These are phyloP conservation scores for Hemicentrotus pulcherrimus DNA, from an alignment of 35 echinoderm and acorn worm species.

Conservation along the genomic window DNA sequence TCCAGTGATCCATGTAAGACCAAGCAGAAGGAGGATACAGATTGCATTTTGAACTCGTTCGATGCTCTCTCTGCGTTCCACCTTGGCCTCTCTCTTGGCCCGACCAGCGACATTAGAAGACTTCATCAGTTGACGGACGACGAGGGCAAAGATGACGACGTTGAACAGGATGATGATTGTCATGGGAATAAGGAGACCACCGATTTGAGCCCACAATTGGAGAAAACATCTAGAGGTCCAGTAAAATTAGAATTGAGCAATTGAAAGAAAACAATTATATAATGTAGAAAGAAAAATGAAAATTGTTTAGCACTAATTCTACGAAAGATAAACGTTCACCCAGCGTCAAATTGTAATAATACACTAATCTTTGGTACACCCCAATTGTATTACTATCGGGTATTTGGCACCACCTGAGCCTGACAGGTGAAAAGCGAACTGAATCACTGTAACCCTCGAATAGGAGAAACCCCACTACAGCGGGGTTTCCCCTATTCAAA, in stretches of 20 bases:
- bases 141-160: slow-evolving; percentile 24
- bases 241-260: not conserved
- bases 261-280: not conserved
- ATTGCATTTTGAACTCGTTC: slow-evolving; percentile 28
- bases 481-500: not conserved
- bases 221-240: not conserved
- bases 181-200: slow-evolving; percentile 8
- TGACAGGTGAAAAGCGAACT: too few species aligned
- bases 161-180: not conserved
- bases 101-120: not conserved
- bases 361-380: not conserved
- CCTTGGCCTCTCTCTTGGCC: not conserved
- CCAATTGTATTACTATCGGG: not conserved
- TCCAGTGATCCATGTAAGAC: slow-evolving; percentile 21
- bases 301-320: not conserved
- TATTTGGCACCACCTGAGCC: not conserved
- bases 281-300: not conserved
- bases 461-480: not conserved
- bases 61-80: not conserved
- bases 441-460: too few species aligned
- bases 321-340: not conserved
- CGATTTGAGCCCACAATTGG: not conserved
- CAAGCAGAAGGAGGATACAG: slow-evolving; percentile 7
- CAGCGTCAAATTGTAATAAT: not conserved
- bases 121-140: not conserved